Percentiles rank a stretch among this genome's conserved stretches.
phyloP scores from a whole-genome alignment of 2,888 invertebrate species.

The Eupsilia transversa region DNA sequence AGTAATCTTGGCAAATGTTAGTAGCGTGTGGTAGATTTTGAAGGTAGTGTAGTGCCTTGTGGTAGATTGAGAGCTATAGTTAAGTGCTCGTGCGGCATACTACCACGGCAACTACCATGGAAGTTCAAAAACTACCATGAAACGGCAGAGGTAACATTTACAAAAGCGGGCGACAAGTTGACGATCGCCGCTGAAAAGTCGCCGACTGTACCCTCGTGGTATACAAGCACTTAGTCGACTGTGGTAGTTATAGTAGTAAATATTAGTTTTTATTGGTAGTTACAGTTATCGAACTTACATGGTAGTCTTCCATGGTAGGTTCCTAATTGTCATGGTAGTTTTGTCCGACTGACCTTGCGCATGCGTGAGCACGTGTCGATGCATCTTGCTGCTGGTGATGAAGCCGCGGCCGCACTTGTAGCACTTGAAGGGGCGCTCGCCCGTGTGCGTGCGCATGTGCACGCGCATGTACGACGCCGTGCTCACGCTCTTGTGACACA shows the following conservation, averaged over 20 bases:
- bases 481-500: conserved; percentile 80
- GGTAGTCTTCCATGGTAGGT: not conserved
- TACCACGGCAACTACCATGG: too few relatives aligned
- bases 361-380: conserved; percentile 84
- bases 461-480: conserved; percentile 80
- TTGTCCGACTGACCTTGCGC: conserved; percentile 67
- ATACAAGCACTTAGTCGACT: too few relatives aligned
- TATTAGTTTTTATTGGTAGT: not conserved
- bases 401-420: conserved; percentile 81
- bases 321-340: not conserved
- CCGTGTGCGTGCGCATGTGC: conserved; percentile 85
- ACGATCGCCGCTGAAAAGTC: too few relatives aligned
- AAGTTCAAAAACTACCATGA: too few relatives aligned
- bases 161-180: too few relatives aligned
- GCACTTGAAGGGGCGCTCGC: conserved; percentile 84
- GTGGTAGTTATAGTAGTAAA: not conserved
- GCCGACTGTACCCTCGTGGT: too few relatives aligned
- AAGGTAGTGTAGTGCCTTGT: too few relatives aligned
- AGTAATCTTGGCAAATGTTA: too few relatives aligned
- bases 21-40: too few relatives aligned
- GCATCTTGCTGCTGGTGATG: conserved; percentile 86
- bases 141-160: too few relatives aligned
- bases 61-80: too few relatives aligned
- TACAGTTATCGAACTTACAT: not conserved
- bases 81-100: too few relatives aligned